Base-by-base conservation (phyloP, 2,113 vertebrate genomes). In the Leptocoma aspasia region DNA sequence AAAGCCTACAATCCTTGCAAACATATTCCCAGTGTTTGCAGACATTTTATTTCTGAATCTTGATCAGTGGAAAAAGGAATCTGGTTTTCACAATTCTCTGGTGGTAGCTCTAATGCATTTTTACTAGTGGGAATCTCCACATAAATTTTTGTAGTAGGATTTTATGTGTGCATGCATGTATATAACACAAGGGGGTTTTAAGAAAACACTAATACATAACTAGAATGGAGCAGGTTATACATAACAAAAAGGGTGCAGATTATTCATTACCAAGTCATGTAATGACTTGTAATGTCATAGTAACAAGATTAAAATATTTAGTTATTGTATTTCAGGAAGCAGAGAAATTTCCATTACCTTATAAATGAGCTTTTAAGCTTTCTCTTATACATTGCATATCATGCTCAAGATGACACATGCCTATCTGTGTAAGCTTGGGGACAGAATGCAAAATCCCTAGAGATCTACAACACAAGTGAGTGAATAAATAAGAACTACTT, bases 11-110 rank as follows among this genome's bases (percentile, higher is more conserved):
- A 10, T 80, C 45, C 63, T 92, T 94, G 75, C 70, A 86, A 83
- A 81, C 63, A 49, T 57, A 78, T 77, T 61, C 52, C 44, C 44
- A 44, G 31, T 68, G 69, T 70, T 54, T 79, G 73, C 78, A 92
- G 84, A 61, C 2, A 68, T 95, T 94, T 94, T 76, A 80, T 82
- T 91, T 90, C 76, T 83, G 64, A 41, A 52, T 64, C 71, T 88
- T 89, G 61, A 80, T 95, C 89, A 68, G 30, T 37, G 87, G 42
- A 90, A 84, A 93, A 90, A 94, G 17, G 26, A 81, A 63, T 30
- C 26, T 60, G 42, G 1, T 94, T 94, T 95, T 84, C 50, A 86
- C 44, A 84, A 90, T 68, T 94, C 63, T 90, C 78, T 78, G 33
- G 33, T 72, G 63, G 22, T 31, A 50, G 28, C 26, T 76, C 37